phyloP scores from a whole-genome alignment of 1,140 invertebrate species.

The Gerris buenoi region DNA sequence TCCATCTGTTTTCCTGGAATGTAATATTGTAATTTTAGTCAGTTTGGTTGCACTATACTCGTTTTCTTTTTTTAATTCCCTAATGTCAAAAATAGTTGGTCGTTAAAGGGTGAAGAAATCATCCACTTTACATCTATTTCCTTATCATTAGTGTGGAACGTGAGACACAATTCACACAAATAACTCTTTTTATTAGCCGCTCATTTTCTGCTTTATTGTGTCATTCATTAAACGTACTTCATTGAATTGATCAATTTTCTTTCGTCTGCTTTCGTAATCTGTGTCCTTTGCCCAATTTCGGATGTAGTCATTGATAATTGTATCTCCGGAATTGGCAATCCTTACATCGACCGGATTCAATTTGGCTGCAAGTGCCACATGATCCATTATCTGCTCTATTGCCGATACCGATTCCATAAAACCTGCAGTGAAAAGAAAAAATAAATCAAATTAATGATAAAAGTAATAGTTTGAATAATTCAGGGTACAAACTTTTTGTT shows the following conservation, averaged over 20 bases:
- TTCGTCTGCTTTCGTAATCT: not conserved
- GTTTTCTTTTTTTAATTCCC: too few species aligned
- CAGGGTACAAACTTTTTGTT: too few species aligned
- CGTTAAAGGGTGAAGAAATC: too few species aligned
- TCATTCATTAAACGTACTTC: not conserved
- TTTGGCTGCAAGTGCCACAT: not conserved
- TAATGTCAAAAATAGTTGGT: too few species aligned
- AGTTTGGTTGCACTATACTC: too few species aligned
- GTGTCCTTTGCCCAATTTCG: not conserved
- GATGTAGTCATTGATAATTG: not conserved
- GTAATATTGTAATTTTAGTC: too few species aligned
- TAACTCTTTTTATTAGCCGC: too few species aligned
- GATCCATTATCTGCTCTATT: not conserved
- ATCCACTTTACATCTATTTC: too few species aligned
- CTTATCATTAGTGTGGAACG: too few species aligned
- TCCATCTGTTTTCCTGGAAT: conserved; percentile 50
- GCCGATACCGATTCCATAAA: not conserved
- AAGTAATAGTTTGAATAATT: too few species aligned
- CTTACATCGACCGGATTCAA: not conserved
- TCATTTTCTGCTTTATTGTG: not conserved
- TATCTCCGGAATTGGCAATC: not conserved
- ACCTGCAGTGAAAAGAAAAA: not conserved
- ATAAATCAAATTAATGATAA: too few species aligned
- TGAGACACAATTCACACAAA: too few species aligned
- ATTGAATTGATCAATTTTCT: not conserved